phyloP scores from a whole-genome alignment of 2,888 invertebrate genomes.

The Phorcus lineatus region DNA sequence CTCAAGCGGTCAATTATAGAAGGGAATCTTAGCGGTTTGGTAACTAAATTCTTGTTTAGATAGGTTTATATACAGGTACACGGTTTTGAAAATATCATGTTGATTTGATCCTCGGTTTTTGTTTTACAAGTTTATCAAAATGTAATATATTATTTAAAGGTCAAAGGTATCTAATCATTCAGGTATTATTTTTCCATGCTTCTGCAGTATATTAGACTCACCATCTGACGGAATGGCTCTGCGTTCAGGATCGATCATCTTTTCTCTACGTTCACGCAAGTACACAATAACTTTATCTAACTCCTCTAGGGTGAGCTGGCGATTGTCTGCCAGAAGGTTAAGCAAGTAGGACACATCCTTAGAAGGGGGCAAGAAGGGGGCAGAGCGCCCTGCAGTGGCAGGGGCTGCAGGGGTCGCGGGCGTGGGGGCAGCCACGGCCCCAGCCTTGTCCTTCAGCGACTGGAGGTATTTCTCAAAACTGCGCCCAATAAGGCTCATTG shows the following conservation, averaged over 20 bases:
- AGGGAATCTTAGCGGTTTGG: too few species aligned
- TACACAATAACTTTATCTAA: constrained; percentile 76
- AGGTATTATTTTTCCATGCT: too few species aligned
- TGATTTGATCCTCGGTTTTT: too few species aligned
- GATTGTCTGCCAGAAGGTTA: constrained; percentile 87
- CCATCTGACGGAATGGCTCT: constrained; percentile 34
- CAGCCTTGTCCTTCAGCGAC: constrained; percentile 56
- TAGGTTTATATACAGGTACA: too few species aligned
- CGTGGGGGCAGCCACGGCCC: constrained; percentile 19
- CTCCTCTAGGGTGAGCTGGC: constrained; percentile 75
- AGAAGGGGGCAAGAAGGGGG: constrained; percentile 56
- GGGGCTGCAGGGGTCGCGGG: constrained; percentile 34
- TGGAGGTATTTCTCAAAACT: constrained; percentile 75
- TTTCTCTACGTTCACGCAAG: constrained; percentile 83
- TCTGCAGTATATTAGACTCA: constrained; percentile 31
- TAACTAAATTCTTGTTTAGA: too few species aligned
- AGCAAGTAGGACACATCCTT: constrained; percentile 77
- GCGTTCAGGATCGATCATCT: constrained; percentile 20
- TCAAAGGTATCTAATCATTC: too few species aligned
- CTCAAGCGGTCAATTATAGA: not conserved
- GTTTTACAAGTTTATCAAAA: too few species aligned
- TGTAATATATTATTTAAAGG: too few species aligned
- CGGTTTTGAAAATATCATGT: too few species aligned
- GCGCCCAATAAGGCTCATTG: constrained; percentile 84
- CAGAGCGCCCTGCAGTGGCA: constrained; percentile 34